Percentiles rank a stretch among this genome's conserved stretches.
Conservation (phyloP, 2,113 vertebrate genomes). For the Carlito syrichta region DNA sequence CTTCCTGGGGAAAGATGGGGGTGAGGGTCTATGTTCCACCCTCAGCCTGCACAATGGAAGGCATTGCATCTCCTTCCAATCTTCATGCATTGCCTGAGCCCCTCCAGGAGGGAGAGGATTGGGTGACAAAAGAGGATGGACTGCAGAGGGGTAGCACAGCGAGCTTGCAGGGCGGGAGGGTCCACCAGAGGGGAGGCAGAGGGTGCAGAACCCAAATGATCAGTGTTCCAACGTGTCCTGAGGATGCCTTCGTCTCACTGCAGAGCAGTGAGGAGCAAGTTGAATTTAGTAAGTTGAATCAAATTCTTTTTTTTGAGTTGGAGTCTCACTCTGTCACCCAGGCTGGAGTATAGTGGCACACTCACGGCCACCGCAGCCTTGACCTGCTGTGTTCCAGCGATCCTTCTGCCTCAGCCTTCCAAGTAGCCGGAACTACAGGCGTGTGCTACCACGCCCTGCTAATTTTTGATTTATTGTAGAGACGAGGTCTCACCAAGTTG, state of each 20-base stretch:
- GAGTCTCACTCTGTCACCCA: too few species aligned
- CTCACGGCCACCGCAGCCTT: too few species aligned
- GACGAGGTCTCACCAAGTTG: too few species aligned
- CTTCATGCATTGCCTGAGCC: background rate
- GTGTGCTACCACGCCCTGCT: too few species aligned
- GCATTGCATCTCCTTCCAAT: background rate
- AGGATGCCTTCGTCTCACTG: background rate
- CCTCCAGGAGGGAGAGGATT: background rate
- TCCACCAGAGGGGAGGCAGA: background rate
- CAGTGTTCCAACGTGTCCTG: background rate
- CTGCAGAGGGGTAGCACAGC: background rate
- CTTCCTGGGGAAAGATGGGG: background rate
- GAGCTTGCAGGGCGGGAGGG: background rate
- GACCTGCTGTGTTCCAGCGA: too few species aligned
- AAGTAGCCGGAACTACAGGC: too few species aligned
- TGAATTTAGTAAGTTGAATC: background rate
- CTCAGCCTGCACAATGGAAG: too few species aligned
- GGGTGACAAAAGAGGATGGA: too few species aligned
- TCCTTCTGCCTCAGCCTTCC: too few species aligned
- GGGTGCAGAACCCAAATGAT: background rate
- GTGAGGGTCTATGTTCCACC: rapidly evolving
- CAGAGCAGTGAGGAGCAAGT: background rate
- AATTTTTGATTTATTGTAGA: too few species aligned
- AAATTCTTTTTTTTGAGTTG: too few species aligned
- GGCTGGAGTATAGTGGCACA: too few species aligned